A percentile compares a stretch with the other conserved stretches of the same genome.
phyloP scores from a whole-genome alignment of 1,140 invertebrate species.

The Heliconius eleuchia region DNA sequence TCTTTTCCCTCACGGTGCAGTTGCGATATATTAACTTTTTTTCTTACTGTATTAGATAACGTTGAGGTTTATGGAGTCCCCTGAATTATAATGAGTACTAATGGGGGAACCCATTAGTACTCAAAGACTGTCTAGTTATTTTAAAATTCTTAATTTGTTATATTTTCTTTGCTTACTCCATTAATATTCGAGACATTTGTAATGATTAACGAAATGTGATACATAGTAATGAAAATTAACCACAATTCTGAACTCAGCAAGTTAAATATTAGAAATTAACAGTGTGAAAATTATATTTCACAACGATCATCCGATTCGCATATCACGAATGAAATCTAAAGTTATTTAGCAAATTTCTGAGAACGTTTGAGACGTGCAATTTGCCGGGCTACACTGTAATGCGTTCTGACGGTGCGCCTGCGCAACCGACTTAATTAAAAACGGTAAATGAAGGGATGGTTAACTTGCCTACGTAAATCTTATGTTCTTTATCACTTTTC shows the following conservation, averaged over 20 bases:
- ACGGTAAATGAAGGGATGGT: slow-evolving; percentile 47
- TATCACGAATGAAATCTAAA: slow-evolving; percentile 40
- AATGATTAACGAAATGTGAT: too few relatives aligned
- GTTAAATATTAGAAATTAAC: slow-evolving; percentile 4
- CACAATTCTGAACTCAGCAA: not conserved
- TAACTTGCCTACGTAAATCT: slow-evolving; percentile 34
- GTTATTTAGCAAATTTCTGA: slow-evolving; percentile 40
- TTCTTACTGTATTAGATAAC: too few relatives aligned
- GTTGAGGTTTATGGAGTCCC: too few relatives aligned
- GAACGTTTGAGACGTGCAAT: slow-evolving; percentile 32
- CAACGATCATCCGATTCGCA: slow-evolving; percentile 27
- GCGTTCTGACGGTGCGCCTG: slow-evolving; percentile 42
- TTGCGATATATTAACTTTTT: too few relatives aligned
- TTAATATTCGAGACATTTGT: too few relatives aligned
- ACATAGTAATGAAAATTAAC: not conserved
- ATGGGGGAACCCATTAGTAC: too few relatives aligned
- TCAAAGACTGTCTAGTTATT: too few relatives aligned
- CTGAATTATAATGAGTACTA: too few relatives aligned
- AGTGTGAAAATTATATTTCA: slow-evolving; percentile 3
- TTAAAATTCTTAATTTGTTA: too few relatives aligned
- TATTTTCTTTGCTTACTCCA: too few relatives aligned
- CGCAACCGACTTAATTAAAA: slow-evolving; percentile 51
- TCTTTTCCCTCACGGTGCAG: too few relatives aligned
- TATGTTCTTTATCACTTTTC: slow-evolving; percentile 24
- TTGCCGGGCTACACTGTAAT: slow-evolving; percentile 38